A percentile compares a stretch with the other conserved stretches of the same genome.
Conservation (phyloP, 2,797 vertebrate species). For the Thaleichthys pacificus region DNA sequence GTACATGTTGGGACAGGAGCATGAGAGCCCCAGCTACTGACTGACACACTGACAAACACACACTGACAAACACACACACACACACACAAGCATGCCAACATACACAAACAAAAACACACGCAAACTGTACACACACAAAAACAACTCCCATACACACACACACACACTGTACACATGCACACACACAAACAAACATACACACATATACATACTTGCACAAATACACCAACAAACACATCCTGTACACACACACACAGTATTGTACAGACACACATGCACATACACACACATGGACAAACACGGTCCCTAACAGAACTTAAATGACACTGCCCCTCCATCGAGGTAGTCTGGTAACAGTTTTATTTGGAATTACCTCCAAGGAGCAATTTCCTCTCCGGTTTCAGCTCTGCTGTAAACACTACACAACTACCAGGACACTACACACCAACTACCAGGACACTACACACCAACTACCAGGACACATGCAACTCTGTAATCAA, state of each 20-base stretch:
- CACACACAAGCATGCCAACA: no score
- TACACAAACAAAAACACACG: no score
- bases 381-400: constrained; percentile 29
- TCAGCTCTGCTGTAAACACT: constrained; percentile 1
- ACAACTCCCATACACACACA: background rate
- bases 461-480: background rate
- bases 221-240: background rate
- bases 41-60: no score
- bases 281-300: background rate
- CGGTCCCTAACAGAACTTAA: background rate
- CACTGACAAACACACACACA: background rate
- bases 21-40: no score
- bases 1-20: no score
- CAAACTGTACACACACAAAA: no score
- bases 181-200: no score
- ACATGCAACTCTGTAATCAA: no score
- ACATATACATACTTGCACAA: no score
- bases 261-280: background rate
- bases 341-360: constrained; percentile 36
- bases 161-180: no score
- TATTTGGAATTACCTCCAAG: constrained; percentile 33
- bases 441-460: background rate
- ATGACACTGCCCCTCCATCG: constrained; percentile 12
- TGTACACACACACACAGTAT: constrained; percentile 7
- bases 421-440: background rate